Conservation (phyloP, 2,888 invertebrate genomes). For the Cetonia aurata region DNA sequence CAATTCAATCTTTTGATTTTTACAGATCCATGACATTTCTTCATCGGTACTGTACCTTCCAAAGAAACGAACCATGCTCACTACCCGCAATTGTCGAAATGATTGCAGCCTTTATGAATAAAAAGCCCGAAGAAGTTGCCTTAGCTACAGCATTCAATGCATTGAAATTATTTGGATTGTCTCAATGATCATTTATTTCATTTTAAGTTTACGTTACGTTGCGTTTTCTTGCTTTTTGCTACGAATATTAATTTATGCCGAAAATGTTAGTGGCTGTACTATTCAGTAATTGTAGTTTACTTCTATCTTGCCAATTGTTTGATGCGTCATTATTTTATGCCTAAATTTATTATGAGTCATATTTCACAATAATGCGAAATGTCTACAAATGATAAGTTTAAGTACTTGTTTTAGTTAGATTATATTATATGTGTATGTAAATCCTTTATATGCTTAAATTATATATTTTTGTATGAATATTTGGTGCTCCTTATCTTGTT, state of each 20-base stretch:
- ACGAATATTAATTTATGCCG: slow-evolving; percentile 29
- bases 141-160: slow-evolving; percentile 93
- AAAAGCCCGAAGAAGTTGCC: slow-evolving; percentile 90
- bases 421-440: slow-evolving; percentile 22
- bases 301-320: slow-evolving; percentile 34
- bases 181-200: slow-evolving; percentile 69
- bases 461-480: slow-evolving; percentile 40
- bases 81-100: slow-evolving; percentile 93
- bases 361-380: slow-evolving; percentile 26
- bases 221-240: slow-evolving; percentile 32
- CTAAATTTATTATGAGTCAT: slow-evolving; percentile 21
- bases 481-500: slow-evolving; percentile 26
- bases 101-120: slow-evolving; percentile 91
- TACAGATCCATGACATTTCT: slow-evolving; percentile 82
- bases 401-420: slow-evolving; percentile 10
- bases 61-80: slow-evolving; percentile 96
- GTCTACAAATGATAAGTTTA: slow-evolving; percentile 16
- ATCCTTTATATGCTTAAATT: slow-evolving; percentile 14
- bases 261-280: slow-evolving; percentile 16
- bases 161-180: slow-evolving; percentile 88
- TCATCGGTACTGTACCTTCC: slow-evolving; percentile 93
- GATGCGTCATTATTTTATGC: slow-evolving; percentile 11
- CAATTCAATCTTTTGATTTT: slow-evolving; percentile 40
- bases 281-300: too few relatives aligned
- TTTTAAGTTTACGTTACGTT: background rate